Evolutionary conservation across 2,797 vertebrate genomes (phyloP).

Genomic region (Sebastes reedi): DNA sequence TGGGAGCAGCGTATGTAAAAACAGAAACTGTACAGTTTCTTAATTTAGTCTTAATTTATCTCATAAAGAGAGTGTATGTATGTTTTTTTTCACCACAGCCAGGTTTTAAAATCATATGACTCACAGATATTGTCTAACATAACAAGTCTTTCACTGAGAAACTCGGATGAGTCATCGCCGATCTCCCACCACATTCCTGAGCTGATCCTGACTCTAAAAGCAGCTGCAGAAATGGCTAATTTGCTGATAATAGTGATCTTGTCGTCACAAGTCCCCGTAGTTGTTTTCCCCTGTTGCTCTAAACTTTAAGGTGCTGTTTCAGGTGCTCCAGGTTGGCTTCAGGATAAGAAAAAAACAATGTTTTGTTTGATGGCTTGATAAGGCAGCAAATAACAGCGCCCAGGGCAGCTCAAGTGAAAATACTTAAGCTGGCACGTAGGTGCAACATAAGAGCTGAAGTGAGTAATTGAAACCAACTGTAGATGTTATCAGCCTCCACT

Average conservation of each 20-base stretch:
- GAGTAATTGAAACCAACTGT: background rate
- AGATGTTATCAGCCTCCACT: conserved; percentile 8
- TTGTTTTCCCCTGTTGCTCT: background rate
- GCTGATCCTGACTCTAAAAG: background rate
- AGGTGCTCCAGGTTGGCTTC: background rate
- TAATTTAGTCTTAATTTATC: background rate
- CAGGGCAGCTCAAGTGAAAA: background rate
- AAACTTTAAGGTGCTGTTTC: background rate
- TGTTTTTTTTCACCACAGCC: background rate
- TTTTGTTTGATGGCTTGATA: background rate
- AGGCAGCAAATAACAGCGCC: background rate
- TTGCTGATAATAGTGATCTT: background rate
- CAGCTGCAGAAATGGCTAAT: background rate
- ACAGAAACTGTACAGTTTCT: background rate
- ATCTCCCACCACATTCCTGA: conserved; percentile 1
- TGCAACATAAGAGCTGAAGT: background rate
- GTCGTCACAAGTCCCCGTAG: background rate
- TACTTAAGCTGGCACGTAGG: background rate
- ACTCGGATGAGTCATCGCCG: background rate
- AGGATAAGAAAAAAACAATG: background rate
- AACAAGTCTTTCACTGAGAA: background rate
- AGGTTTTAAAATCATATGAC: background rate
- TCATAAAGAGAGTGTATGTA: background rate
- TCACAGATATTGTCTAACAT: background rate
- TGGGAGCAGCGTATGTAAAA: accelerated